Evolutionary conservation across 2,113 vertebrate genomes (phyloP), one percentile per base, ranked within the genome.

Genomic region (Pangasianodon gigas): DNA sequence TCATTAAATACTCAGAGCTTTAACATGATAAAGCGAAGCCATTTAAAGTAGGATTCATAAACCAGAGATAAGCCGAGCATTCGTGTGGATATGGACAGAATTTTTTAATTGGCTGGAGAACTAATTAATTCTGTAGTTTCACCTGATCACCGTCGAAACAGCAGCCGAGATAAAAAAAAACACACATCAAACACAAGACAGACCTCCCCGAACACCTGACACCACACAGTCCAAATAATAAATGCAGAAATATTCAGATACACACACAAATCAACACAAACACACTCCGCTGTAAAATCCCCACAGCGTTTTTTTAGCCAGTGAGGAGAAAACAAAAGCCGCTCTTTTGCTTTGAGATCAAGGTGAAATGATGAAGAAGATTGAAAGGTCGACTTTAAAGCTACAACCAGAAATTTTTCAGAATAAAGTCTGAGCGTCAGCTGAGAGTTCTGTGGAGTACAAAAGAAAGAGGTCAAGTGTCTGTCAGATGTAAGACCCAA

Each of bases 21-120:
- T 52, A 41, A 65, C 56, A 4, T 26, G 67, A n/a, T 65, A 58
- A 82, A 71, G 56, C 46, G 84, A 88, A 90, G 90, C 92, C 85
- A 84, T 69, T 37, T 84, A 44, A 41, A 87, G 87, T 54, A 41
- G 91, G 84, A 86, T 62, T 90, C 32, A 92, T 91, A 75, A 92
- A 92, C 89, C 58, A 13, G n/a, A 71, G 62, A 71, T 88, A 82
- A 88, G 87, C 77, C 60, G 2, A 88, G 48, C 32, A 24, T 37
- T 69, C 1, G 18, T 46, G 10, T 88, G 86, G 24, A 89, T 91
- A 94, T 89, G 37, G 92, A 90, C 86, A 80, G 85, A 74, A 37
- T 21, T 77, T 87, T 93, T 91, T 95, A 94, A 95, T 92, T 94
- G 93, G 91, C 90, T 93, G 89, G 58, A 91, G 69, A 88, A 88